Conservation (phyloP, 2,888 invertebrate species). For the Trilocha varians region DNA sequence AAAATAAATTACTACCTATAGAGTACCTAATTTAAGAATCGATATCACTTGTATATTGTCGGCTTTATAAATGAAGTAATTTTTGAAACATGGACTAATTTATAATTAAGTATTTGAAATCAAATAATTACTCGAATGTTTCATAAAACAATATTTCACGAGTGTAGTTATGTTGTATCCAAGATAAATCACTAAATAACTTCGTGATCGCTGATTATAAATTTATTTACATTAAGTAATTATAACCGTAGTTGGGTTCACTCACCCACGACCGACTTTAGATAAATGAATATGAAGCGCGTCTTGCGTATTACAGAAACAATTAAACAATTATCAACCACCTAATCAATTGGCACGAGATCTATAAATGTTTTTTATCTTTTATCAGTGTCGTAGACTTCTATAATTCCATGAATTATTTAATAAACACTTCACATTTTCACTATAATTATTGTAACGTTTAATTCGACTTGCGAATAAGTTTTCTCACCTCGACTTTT, state of each 20-base stretch:
- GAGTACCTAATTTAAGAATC: too few species aligned
- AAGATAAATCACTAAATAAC: not conserved
- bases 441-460: too few species aligned
- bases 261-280: not conserved
- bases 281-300: not conserved
- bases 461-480: too few species aligned
- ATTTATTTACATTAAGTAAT: not conserved
- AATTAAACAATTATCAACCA: not conserved
- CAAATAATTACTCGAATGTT: too few species aligned
- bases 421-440: too few species aligned
- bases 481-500: too few species aligned
- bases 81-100: too few species aligned
- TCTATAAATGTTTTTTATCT: slow-evolving; percentile 2
- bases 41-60: too few species aligned
- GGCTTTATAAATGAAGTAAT: too few species aligned
- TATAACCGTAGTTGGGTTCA: not conserved
- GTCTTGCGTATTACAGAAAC: not conserved
- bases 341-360: slow-evolving; percentile 3
- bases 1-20: too few species aligned
- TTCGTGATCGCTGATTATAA: not conserved
- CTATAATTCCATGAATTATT: not conserved
- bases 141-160: too few species aligned
- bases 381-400: not conserved
- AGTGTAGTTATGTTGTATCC: not conserved
- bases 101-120: too few species aligned